Percentiles rank a stretch among this genome's conserved stretches.
Conservation (phyloP, 2,797 vertebrate genomes). For the Oceanodroma leucorhoa region DNA sequence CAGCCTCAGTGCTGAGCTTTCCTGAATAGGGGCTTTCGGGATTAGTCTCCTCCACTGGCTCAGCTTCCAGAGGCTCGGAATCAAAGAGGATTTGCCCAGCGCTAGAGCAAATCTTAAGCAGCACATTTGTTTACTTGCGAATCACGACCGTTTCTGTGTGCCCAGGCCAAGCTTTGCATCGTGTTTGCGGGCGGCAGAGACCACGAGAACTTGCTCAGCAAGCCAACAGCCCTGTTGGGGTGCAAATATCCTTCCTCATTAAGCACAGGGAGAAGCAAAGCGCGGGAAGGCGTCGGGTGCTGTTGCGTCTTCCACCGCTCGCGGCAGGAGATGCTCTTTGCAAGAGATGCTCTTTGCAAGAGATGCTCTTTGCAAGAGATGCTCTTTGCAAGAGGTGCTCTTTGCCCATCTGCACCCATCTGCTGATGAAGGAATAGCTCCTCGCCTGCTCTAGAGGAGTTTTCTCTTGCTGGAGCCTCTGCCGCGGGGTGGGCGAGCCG, state of each 20-base stretch:
- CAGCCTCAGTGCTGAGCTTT: background rate
- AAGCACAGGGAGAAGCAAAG: background rate
- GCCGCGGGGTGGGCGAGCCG: background rate
- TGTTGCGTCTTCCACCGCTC: accelerated
- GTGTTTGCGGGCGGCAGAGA: background rate
- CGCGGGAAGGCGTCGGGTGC: accelerated
- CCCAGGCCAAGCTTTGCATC: background rate
- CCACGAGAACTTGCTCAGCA: background rate
- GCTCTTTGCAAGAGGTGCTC: background rate
- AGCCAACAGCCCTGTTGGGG: accelerated
- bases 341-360: background rate
- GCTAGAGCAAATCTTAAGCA: background rate
- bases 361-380: background rate
- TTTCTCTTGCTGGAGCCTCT: background rate
- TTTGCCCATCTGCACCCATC: background rate
- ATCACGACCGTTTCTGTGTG: accelerated
- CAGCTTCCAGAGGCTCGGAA: background rate
- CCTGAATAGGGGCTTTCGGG: background rate
- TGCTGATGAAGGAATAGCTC: background rate
- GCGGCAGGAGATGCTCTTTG: background rate
- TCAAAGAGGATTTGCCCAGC: background rate
- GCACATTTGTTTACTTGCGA: background rate
- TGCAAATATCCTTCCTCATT: background rate
- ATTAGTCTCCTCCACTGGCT: background rate
- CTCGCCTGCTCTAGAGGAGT: background rate